Evolutionary conservation across 2,888 invertebrate genomes (phyloP).

Genomic region (Lasioglossum lativentre): DNA sequence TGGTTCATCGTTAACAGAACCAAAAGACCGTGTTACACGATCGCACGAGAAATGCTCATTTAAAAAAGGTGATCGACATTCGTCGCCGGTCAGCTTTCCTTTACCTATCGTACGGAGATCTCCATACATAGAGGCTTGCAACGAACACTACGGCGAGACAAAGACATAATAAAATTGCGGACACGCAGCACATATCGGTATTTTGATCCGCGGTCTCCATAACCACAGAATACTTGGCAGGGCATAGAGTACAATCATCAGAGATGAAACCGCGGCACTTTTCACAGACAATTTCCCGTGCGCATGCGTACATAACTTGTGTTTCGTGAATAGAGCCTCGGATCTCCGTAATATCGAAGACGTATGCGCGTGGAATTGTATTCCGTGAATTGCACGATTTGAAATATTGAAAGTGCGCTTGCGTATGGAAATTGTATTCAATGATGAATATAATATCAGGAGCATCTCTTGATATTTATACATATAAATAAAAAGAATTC

Average conservation of each 20-base stretch:
- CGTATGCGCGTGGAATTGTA: neutral
- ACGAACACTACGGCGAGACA: conserved; percentile 92
- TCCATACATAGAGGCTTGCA: conserved; percentile 95
- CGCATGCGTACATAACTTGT: neutral
- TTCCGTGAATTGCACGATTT: neutral
- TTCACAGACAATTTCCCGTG: neutral
- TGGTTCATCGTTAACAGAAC: conserved; percentile 58
- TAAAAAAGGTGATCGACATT: conserved; percentile 52
- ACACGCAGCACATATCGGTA: conserved; percentile 85
- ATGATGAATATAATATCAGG: neutral
- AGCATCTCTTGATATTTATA: neutral
- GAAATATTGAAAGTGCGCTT: neutral
- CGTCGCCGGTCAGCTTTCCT: conserved; percentile 59
- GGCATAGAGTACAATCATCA: neutral
- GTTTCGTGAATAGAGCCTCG: neutral
- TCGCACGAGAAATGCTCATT: conserved; percentile 40
- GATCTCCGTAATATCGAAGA: neutral
- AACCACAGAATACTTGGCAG: conserved; percentile 22
- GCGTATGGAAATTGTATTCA: neutral
- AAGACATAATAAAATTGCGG: conserved; percentile 90
- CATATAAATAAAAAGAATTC: neutral
- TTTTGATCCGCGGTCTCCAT: conserved; percentile 79
- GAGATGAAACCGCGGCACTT: neutral
- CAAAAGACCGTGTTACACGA: conserved; percentile 48
- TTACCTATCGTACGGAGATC: conserved; percentile 90